Conservation (phyloP, 2,888 invertebrate genomes). For the Scaptomyza caliginosa region DNA sequence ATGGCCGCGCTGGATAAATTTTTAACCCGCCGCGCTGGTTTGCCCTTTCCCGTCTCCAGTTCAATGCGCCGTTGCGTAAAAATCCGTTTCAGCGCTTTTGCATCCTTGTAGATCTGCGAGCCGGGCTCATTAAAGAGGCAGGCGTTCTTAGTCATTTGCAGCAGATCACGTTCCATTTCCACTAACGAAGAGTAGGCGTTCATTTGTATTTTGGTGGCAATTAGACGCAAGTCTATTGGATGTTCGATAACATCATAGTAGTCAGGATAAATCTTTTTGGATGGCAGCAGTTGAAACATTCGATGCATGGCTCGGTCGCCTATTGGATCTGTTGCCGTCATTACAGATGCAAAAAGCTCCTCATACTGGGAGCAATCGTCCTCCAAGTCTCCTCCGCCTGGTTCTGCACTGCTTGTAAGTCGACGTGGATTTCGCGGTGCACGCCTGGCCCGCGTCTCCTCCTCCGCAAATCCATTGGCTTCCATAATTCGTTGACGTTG, state of each 20-base stretch:
- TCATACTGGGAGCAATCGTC: constrained; percentile 92
- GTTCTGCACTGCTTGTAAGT: constrained; percentile 86
- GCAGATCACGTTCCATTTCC: constrained; percentile 95
- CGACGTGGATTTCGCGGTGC: constrained; percentile 81
- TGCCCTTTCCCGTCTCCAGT: constrained; percentile 88
- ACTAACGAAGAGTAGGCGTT: constrained; percentile 90
- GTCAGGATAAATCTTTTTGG: constrained; percentile 96
- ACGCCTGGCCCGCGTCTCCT: constrained; percentile 79
- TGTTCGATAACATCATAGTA: constrained; percentile 97
- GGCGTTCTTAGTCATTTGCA: constrained; percentile 96
- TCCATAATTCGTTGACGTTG: constrained; percentile 83
- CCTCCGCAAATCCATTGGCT: constrained; percentile 79
- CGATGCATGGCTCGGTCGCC: constrained; percentile 93
- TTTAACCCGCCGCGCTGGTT: constrained; percentile 82
- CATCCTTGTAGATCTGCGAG: constrained; percentile 97
- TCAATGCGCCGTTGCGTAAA: constrained; percentile 89
- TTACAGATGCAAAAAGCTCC: constrained; percentile 93
- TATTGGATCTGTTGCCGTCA: constrained; percentile 91
- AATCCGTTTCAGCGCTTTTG: constrained; percentile 91
- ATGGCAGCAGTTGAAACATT: constrained; percentile 95
- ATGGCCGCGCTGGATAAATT: constrained; percentile 75
- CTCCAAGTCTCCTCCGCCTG: constrained; percentile 89
- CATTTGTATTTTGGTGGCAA: constrained; percentile 95
- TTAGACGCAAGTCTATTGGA: constrained; percentile 97
- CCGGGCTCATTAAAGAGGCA: constrained; percentile 98